Base-by-base conservation (phyloP, 2,888 invertebrate genomes). In the Amitus sp. region DNA sequence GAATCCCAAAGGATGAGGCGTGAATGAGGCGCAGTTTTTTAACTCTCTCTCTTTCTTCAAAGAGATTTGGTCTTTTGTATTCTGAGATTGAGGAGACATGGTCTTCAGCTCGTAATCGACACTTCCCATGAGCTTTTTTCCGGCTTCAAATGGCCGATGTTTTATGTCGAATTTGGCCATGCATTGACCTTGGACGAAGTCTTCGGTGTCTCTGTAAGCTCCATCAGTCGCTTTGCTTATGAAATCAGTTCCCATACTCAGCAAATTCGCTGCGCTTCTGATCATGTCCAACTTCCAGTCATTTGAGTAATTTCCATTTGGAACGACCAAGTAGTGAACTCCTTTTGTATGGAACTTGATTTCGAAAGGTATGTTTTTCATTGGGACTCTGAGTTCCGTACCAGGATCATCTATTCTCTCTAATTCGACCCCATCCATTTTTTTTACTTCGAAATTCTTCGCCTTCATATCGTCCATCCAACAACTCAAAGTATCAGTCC, bases 101-200 rank as follows among this genome's bases (percentile, higher is more conserved):
- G 57, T 54, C 23, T 60, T 57, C 19, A 65, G 54, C 47, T 54
- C 51, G 33, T 52, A 61, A 12, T 52, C 30, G 3, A 17, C 53
- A 4, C 23, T 19, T n/a, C 40, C 27, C 9, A 13, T 17, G n/a
- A 50, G 30, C n/a, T 52, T 56, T 30, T 59, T 46, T 18, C 2
- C 20, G 2, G 18, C 15, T 20, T 10, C n/a, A 42, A 42, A 20
- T 6, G 56, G 55, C 56, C 54, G 47, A 18, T 61, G 61, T 1
- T 64, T 53, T 10, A 75, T 42, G 7, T 57, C 56, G 34, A 67
- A 73, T 1, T 59, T 56, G 7, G 71, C 68, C 13, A 52, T 61
- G 51, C 75, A 75, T 40, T 73, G 62, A 0, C 75, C 74, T 19
- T 69, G 71, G 0, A 70, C 62, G 33, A 71, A 74, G 39, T 67